A percentile compares a stretch with the other conserved stretches of the same genome.
Conservation (phyloP, 2,113 vertebrate species). For the Pterocles orientalis region DNA sequence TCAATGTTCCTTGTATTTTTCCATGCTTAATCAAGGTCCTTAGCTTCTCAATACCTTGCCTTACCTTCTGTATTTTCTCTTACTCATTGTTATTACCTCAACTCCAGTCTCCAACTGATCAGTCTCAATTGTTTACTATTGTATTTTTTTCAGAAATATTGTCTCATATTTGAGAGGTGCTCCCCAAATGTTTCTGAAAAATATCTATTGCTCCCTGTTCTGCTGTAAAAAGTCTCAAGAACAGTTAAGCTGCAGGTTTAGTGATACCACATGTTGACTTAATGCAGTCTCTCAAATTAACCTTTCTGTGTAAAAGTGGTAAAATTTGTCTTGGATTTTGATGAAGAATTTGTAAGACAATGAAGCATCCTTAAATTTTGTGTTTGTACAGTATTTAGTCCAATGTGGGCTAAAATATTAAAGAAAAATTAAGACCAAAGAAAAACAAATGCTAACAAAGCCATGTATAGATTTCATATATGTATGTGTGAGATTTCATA, state of each 20-base stretch:
- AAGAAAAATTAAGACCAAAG: background rate
- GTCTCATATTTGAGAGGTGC: background rate
- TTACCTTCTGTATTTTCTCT: background rate
- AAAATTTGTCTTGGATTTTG: background rate
- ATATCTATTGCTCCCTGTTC: background rate
- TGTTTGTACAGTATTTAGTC: background rate
- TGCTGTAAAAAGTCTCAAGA: background rate
- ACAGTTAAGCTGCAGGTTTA: background rate
- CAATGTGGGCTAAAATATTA: background rate
- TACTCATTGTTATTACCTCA: background rate
- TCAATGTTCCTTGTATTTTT: background rate
- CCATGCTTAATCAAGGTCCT: background rate
- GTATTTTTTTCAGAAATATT: background rate
- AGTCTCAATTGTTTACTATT: background rate
- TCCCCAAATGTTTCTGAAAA: background rate
- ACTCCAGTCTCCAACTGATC: background rate
- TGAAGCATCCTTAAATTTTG: background rate
- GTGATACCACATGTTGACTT: background rate
- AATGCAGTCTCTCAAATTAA: background rate
- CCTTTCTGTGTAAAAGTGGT: background rate
- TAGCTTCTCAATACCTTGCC: background rate
- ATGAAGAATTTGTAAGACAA: background rate
- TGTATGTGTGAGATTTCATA: background rate
- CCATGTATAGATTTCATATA: background rate
- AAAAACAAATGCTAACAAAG: background rate